Base-by-base conservation (phyloP, 1,140 invertebrate species). In the Lasioglossum baleicum region DNA sequence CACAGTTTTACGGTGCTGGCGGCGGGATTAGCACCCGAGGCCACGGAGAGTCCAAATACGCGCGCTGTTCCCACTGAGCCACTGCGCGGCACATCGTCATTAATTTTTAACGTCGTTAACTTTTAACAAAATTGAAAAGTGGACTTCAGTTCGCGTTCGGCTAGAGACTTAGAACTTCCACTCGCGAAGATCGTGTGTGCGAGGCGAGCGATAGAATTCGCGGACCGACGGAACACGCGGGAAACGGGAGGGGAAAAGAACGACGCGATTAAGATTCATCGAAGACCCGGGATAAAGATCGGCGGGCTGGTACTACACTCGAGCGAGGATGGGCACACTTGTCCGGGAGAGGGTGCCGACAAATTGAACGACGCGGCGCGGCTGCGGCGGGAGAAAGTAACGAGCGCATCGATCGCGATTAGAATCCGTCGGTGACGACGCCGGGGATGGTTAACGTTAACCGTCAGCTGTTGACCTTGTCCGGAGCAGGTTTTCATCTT, bases 381-480 rank as follows among this genome's bases (percentile, higher is more conserved):
- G 51, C 13, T 0, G 51, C 51, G 51, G 17, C 51, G 15, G 26
- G 51, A 20, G 17, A 40, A 60, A 17, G 26, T 66, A 40, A 75
- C 44, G 20, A 51, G 53, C n/a, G 17, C 42, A 10, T 60, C 65
- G 65, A 76, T 69, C 53, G 4, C 7, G 31, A 53, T 56, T 42
- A 53, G 7, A 31, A 70, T 77, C 22, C 11, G 61, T 35, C 42
- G 7, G 20, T 3, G 26, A 44, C 35, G 20, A 51, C 3, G 2
- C 26, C 31, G 10, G 44, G 48, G 6, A 65, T 20, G 51, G 60
- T 73, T 79, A 73, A 71, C 51, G 61, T 78, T 71, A 65, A 72
- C 64, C 71, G 71, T 75, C 71, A 68, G 78, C 78, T 75, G 64
- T 67, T 80, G 71, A 80, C 78, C 64, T 75, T 80, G 65, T 61